Evolutionary conservation across 2,888 invertebrate genomes (phyloP).

Genomic region (Tholera decimalis): DNA sequence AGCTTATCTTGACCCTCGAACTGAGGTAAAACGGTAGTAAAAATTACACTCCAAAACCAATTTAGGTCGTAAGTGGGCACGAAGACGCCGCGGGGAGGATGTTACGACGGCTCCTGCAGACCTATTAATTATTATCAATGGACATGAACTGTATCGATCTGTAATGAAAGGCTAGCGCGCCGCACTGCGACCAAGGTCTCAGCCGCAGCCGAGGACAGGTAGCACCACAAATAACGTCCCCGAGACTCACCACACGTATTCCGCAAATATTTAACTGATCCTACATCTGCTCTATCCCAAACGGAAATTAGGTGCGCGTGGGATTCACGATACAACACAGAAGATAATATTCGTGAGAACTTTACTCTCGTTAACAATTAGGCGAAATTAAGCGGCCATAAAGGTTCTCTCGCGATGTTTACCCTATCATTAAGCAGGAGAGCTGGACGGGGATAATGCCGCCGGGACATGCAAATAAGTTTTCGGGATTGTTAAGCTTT

Average conservation of each 20-base stretch:
- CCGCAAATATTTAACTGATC: slow-evolving; percentile 79
- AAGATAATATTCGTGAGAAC: slow-evolving; percentile 90
- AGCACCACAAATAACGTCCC: slow-evolving; percentile 71
- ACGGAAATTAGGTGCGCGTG: slow-evolving; percentile 85
- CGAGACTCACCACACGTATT: slow-evolving; percentile 77
- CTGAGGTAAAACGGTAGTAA: slow-evolving; percentile 88
- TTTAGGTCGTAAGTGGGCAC: slow-evolving; percentile 80
- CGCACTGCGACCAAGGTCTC: slow-evolving; percentile 82
- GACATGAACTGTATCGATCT: slow-evolving; percentile 84
- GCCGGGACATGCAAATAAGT: slow-evolving; percentile 88
- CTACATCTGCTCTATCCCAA: slow-evolving; percentile 81
- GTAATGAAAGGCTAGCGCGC: slow-evolving; percentile 80
- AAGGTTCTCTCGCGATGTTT: slow-evolving; percentile 84
- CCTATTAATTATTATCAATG: slow-evolving; percentile 88
- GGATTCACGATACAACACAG: slow-evolving; percentile 85
- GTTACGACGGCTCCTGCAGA: slow-evolving; percentile 70
- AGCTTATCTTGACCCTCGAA: slow-evolving; percentile 86
- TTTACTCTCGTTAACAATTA: slow-evolving; percentile 85
- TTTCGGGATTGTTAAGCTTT: slow-evolving; percentile 88
- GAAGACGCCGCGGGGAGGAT: slow-evolving; percentile 75
- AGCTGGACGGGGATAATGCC: slow-evolving; percentile 84
- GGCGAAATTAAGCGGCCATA: slow-evolving; percentile 86
- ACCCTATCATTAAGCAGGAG: slow-evolving; percentile 87
- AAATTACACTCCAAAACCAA: slow-evolving; percentile 87
- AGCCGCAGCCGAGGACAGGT: slow-evolving; percentile 73